These are phyloP conservation scores for Nycticebus coucang DNA, from an alignment of 2,113 vertebrate genomes.

Conservation along the genomic window DNA sequence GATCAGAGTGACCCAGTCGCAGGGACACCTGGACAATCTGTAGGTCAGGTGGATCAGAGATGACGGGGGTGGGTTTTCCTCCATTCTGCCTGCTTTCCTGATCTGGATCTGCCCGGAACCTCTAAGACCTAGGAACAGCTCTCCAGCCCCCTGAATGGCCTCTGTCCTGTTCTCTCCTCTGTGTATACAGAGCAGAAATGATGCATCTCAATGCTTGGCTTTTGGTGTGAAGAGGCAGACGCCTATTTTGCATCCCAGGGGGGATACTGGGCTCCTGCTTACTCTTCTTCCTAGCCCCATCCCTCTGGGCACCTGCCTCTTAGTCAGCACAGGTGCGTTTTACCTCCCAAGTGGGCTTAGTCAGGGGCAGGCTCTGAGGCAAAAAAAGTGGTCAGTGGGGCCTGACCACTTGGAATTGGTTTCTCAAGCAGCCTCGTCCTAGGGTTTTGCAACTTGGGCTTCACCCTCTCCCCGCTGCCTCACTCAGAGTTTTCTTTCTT, in stretches of 20 bases:
- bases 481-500: background rate
- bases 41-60: background rate
- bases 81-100: too few species aligned
- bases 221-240: background rate
- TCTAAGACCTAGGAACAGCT: fast-evolving
- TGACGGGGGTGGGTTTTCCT: fast-evolving
- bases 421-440: fast-evolving
- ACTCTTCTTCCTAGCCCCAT: too few species aligned
- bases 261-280: fast-evolving
- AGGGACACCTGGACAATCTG: background rate
- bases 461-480: background rate
- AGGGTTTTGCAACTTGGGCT: background rate
- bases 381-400: fast-evolving
- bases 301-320: fast-evolving
- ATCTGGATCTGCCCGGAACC: background rate
- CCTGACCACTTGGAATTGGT: too few species aligned
- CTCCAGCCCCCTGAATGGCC: fast-evolving
- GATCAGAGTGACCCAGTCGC: fast-evolving
- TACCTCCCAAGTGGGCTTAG: background rate
- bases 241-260: background rate
- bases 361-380: background rate
- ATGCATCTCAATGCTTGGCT: too few species aligned
- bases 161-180: fast-evolving
- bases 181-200: background rate
- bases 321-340: too few species aligned